Conservation (phyloP, 2,888 invertebrate genomes). For the Dicroscelio sp. region DNA sequence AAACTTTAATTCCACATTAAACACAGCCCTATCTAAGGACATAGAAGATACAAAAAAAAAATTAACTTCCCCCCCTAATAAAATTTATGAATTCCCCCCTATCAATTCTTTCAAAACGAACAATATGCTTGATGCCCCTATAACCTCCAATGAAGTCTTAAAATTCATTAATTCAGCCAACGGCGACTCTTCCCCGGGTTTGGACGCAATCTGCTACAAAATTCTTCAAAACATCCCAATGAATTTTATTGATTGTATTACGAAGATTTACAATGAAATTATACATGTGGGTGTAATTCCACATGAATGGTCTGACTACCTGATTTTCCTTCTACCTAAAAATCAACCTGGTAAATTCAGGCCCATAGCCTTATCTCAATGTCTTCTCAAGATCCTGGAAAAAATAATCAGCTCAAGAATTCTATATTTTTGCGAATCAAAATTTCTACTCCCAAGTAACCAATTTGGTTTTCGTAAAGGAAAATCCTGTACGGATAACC, state of each 20-base stretch:
- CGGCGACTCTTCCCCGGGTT: too few relatives aligned
- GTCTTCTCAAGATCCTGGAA: background rate
- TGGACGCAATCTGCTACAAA: background rate
- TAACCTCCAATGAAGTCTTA: too few relatives aligned
- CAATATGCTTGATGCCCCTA: too few relatives aligned
- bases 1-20: background rate
- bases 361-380: background rate
- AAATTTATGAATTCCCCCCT: too few relatives aligned
- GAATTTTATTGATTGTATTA: background rate
- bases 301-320: background rate
- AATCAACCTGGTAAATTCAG: background rate
- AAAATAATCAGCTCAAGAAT: background rate
- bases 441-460: background rate
- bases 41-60: background rate
- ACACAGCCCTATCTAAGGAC: background rate
- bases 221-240: background rate
- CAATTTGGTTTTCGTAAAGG: background rate
- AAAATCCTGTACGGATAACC: too few relatives aligned
- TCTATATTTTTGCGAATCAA: background rate
- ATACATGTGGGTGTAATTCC: background rate
- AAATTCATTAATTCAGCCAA: too few relatives aligned
- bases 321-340: background rate
- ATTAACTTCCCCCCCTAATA: background rate
- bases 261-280: background rate
- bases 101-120: too few relatives aligned